Percentiles rank a stretch among this genome's conserved stretches.
Evolutionary conservation across 2,888 invertebrate species (phyloP).

Genomic region (Mimachlamys varia): DNA sequence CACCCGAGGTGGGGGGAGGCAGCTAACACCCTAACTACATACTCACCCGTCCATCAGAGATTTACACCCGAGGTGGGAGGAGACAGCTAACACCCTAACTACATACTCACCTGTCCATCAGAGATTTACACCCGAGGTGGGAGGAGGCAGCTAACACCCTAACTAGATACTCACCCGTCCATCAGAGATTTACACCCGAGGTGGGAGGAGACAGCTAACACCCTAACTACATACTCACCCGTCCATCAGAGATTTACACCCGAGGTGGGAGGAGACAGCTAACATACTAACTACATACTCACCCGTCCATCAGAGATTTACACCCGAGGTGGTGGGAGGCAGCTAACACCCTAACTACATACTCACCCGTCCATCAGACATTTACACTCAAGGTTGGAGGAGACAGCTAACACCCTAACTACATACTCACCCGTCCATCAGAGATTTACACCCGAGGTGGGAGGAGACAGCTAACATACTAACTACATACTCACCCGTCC

Average conservation of each 20-base stretch:
- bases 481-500: no score
- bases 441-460: no score
- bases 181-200: slow-evolving; percentile 68
- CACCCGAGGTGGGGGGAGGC: not conserved
- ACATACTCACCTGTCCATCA: slow-evolving; percentile 65
- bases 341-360: no score
- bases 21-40: not conserved
- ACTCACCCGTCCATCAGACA: no score
- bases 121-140: slow-evolving; percentile 65
- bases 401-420: no score
- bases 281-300: not conserved
- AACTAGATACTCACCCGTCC: slow-evolving; percentile 62
- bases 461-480: no score
- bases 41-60: not conserved
- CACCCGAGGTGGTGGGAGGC: no score
- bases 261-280: not conserved
- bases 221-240: slow-evolving; percentile 64
- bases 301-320: no score
- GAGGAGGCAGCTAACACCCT: slow-evolving; percentile 75
- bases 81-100: not conserved
- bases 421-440: no score
- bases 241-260: not conserved
- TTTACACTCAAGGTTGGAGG: no score
- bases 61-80: not conserved
- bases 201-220: slow-evolving; percentile 73